These are phyloP conservation scores for Mastigias papua DNA, from an alignment of 30 jellyfish, hydroid and myxozoan species.

Conservation along the genomic window DNA sequence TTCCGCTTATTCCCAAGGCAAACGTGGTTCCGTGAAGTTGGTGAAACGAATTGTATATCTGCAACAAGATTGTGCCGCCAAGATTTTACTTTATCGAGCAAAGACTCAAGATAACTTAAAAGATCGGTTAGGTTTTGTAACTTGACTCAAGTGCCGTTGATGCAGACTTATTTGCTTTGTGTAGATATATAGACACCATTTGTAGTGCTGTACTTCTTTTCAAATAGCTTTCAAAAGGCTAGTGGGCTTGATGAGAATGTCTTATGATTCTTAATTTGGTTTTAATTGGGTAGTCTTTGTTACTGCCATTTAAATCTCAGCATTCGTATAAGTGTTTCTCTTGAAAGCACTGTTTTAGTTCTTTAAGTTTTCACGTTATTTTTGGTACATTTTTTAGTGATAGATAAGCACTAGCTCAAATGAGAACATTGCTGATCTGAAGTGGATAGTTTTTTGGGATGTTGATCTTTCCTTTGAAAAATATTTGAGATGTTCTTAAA, in stretches of 20 bases:
- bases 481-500: too few relatives aligned
- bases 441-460: background rate
- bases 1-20: constrained; percentile 73
- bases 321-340: background rate
- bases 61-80: constrained; percentile 53
- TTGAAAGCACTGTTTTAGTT: background rate
- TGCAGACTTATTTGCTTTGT: background rate
- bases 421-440: background rate
- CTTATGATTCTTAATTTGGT: background rate
- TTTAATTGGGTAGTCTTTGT: background rate
- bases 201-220: background rate
- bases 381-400: too few relatives aligned
- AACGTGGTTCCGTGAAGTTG: constrained; percentile 66
- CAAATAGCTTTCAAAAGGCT: background rate
- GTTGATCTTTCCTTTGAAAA: background rate
- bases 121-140: constrained; percentile 3
- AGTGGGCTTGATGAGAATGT: background rate
- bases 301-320: background rate
- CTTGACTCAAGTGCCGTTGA: background rate
- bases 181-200: background rate
- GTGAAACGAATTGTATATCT: constrained; percentile 14
- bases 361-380: too few relatives aligned
- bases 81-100: background rate
- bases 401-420: background rate
- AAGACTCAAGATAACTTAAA: constrained; percentile 34